Percentiles rank a stretch among this genome's conserved stretches.
phyloP scores from a whole-genome alignment of 2,797 vertebrate species.

The Botia almorhae region DNA sequence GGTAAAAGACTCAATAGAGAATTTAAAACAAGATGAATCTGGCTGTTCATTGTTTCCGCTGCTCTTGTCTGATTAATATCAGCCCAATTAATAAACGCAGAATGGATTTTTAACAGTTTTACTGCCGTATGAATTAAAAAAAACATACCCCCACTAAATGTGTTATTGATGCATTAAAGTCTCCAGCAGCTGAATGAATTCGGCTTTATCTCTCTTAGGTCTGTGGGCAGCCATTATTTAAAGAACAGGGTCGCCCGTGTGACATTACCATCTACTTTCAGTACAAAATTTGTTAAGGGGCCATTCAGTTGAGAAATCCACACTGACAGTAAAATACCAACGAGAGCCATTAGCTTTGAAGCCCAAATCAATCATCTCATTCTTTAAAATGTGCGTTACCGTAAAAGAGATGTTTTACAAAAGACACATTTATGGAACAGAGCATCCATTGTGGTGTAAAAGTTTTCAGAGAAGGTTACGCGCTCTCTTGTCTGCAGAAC shows the following conservation, averaged over 20 bases:
- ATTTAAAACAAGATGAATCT: background rate
- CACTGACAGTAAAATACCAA: slow-evolving; percentile 41
- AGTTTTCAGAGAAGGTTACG: slow-evolving; percentile 4
- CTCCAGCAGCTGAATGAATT: slow-evolving; percentile 34
- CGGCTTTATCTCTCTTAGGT: slow-evolving; percentile 31
- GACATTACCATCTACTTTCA: slow-evolving; percentile 41
- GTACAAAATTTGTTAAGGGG: slow-evolving; percentile 26
- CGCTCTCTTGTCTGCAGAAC: background rate
- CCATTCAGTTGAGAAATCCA: slow-evolving; percentile 39
- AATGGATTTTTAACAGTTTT: slow-evolving; percentile 59
- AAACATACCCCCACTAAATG: slow-evolving; percentile 45
- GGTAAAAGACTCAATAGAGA: background rate
- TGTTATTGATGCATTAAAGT: slow-evolving; percentile 49
- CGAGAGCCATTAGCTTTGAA: slow-evolving; percentile 31
- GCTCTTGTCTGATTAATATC: slow-evolving; percentile 48
- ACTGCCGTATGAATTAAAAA: slow-evolving; percentile 54
- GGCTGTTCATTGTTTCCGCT: background rate
- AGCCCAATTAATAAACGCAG: slow-evolving; percentile 57
- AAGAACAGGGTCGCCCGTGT: slow-evolving; percentile 28
- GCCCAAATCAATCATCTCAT: slow-evolving; percentile 32
- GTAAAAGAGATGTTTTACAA: slow-evolving; percentile 14
- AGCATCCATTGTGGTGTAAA: slow-evolving; percentile 3
- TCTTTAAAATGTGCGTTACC: slow-evolving; percentile 11
- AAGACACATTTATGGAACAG: slow-evolving; percentile 22
- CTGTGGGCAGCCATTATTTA: slow-evolving; percentile 45